Conservation (phyloP, 2,888 invertebrate species). For the Nemoura dubitans region DNA sequence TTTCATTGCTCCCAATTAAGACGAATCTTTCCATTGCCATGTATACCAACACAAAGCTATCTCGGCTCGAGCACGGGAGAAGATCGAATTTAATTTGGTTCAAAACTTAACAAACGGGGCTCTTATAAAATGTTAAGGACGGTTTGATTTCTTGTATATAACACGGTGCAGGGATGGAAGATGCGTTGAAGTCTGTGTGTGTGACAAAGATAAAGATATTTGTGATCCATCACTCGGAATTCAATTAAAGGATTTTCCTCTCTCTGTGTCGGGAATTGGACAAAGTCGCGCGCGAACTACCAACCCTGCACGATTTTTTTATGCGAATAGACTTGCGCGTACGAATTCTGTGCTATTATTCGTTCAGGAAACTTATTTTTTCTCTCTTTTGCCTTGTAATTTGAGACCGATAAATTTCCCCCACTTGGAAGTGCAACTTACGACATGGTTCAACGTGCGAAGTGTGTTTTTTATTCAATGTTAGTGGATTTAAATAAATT, state of each 20-base stretch:
- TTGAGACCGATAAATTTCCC: too few relatives aligned
- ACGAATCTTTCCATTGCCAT: conserved; percentile 13
- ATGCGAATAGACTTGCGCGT: conserved; percentile 22
- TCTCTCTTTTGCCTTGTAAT: too few relatives aligned
- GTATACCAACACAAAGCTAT: conserved; percentile 28
- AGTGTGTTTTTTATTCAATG: too few relatives aligned
- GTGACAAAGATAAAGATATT: conserved; percentile 19
- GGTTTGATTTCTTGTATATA: conserved; percentile 34
- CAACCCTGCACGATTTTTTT: conserved; percentile 18
- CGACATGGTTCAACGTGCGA: too few relatives aligned
- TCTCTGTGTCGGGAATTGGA: conserved; percentile 35
- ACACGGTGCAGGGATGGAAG: not conserved
- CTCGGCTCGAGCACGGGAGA: not conserved
- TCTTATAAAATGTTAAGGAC: conserved; percentile 37
- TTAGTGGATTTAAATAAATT: too few relatives aligned
- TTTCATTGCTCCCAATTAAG: conserved; percentile 38
- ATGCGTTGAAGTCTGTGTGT: not conserved
- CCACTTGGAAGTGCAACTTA: too few relatives aligned
- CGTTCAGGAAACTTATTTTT: not conserved
- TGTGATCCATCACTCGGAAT: conserved; percentile 48
- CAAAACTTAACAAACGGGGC: conserved; percentile 20
- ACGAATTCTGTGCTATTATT: conserved; percentile 28
- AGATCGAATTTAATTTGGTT: conserved; percentile 33
- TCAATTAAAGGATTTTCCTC: conserved; percentile 46
- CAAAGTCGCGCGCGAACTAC: conserved; percentile 34